Evolutionary conservation across 2,113 vertebrate genomes (phyloP).

Genomic region (Rattus rattus): DNA sequence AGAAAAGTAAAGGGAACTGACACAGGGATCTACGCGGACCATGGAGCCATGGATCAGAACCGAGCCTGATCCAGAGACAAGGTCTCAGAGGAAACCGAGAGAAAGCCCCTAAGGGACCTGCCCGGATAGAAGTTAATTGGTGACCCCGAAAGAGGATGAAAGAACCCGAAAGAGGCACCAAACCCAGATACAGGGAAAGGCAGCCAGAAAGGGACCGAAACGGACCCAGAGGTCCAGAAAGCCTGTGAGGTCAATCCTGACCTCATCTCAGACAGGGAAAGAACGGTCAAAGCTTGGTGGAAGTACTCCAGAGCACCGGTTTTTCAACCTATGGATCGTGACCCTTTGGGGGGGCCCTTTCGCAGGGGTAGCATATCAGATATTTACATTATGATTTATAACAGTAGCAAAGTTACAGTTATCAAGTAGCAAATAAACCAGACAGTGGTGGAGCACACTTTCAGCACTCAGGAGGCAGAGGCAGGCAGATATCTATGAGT

Average conservation of each 20-base stretch:
- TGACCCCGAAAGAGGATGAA: slow-evolving; percentile 37
- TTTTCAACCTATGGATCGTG: not conserved
- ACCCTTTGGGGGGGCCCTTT: not conserved
- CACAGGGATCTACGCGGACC: not conserved
- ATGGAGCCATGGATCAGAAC: not conserved
- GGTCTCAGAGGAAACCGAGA: not conserved
- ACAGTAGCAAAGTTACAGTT: not conserved
- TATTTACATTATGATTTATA: not conserved
- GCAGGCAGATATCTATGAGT: not conserved
- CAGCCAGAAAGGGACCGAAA: not conserved
- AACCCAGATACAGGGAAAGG: not conserved
- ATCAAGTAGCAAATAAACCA: not conserved
- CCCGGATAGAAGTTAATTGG: not conserved
- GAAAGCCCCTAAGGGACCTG: not conserved
- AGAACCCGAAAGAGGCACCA: not conserved
- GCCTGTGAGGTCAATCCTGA: not conserved
- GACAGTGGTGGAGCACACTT: not conserved
- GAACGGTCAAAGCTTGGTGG: not conserved
- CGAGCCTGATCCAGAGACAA: not conserved
- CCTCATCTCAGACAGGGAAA: accelerated
- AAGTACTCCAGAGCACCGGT: not conserved
- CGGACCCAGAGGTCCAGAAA: not conserved
- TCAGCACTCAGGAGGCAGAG: not conserved
- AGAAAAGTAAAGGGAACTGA: too few relatives aligned
- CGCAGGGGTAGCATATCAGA: not conserved